These are phyloP conservation scores for Pogonognathellus flavescens DNA, from an alignment of 1,140 invertebrate genomes.

Conservation along the genomic window DNA sequence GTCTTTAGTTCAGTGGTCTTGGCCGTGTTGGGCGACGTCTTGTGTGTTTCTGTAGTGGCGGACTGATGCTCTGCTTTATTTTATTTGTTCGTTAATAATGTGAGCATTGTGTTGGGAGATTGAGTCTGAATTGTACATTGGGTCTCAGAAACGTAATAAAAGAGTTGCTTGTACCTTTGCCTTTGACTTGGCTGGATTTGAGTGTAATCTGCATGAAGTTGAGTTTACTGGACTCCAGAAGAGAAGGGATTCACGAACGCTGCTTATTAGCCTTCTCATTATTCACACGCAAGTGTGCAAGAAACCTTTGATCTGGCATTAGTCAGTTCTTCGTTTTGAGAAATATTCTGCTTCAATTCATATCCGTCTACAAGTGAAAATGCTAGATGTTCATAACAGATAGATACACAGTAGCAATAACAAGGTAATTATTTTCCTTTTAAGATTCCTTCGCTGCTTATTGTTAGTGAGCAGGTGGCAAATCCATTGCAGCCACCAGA, in stretches of 20 bases:
- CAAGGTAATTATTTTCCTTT: conserved; percentile 40
- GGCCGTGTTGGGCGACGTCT: not conserved
- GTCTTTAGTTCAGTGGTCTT: conserved; percentile 38
- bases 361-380: not conserved
- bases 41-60: too few species aligned
- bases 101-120: not conserved
- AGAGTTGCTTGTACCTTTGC: conserved; percentile 36
- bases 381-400: not conserved
- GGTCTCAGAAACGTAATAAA: not conserved
- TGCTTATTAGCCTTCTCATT: conserved; percentile 44
- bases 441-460: conserved; percentile 22
- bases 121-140: not conserved
- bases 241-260: not conserved
- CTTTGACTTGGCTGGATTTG: conserved; percentile 36
- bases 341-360: too few species aligned
- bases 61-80: too few species aligned
- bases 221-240: conserved; percentile 33
- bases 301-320: conserved; percentile 1
- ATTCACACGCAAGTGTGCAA: conserved; percentile 24
- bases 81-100: not conserved
- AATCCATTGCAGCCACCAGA: conserved; percentile 4
- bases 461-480: conserved; percentile 45
- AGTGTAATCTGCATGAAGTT: not conserved
- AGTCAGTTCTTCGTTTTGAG: not conserved
- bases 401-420: conserved; percentile 33